phyloP scores from a whole-genome alignment of 2,113 vertebrate genomes.

The Camelus bactrianus region DNA sequence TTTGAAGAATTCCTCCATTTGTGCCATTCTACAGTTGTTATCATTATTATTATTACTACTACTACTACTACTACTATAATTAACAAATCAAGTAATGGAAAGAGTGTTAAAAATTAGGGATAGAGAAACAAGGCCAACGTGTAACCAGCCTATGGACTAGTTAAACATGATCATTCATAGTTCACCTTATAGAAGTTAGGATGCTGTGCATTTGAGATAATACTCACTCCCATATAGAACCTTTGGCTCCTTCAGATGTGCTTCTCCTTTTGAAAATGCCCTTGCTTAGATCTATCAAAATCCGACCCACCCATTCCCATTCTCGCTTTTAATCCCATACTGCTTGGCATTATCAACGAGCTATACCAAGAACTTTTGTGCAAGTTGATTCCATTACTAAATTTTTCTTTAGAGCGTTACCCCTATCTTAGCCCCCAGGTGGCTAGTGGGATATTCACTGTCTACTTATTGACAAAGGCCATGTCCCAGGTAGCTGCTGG shows the following conservation, averaged over 20 bases:
- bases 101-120: neutral
- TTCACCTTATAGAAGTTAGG: neutral
- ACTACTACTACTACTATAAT: neutral
- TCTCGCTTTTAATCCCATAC: neutral
- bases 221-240: neutral
- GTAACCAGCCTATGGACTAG: neutral
- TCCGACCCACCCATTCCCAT: neutral
- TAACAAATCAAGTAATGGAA: neutral
- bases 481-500: neutral
- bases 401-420: neutral
- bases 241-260: neutral
- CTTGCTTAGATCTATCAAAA: too few relatives aligned
- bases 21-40: neutral
- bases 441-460: neutral
- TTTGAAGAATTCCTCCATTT: neutral
- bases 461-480: neutral
- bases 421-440: fast-evolving
- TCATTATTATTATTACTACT: neutral
- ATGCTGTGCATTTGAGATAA: neutral
- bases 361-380: neutral
- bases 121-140: neutral
- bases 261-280: neutral
- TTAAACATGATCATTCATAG: neutral
- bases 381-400: neutral
- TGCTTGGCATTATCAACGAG: neutral